Evolutionary conservation across 2,888 invertebrate genomes (phyloP).

Genomic region (Troides helena): DNA sequence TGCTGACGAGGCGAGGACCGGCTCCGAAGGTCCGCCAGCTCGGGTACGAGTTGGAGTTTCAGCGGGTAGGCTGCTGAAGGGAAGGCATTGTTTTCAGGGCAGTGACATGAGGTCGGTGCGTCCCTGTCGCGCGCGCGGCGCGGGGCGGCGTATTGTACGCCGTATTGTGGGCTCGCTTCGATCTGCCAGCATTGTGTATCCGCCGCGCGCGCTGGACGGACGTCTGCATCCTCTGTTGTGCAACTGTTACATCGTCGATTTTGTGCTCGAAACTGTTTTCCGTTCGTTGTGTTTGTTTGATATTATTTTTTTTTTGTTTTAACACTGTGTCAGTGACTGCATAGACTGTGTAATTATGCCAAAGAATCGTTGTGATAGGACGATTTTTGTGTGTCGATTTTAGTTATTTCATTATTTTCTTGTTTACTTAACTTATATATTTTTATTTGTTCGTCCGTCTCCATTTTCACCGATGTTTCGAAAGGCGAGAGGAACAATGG

Average conservation of each 20-base stretch:
- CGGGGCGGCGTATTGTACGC: conserved; percentile 77
- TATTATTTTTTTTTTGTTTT: conserved; percentile 43
- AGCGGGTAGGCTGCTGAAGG: conserved; percentile 48
- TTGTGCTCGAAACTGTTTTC: conserved; percentile 52
- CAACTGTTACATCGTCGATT: conserved; percentile 45
- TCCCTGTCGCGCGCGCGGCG: conserved; percentile 74
- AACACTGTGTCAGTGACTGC: conserved; percentile 51
- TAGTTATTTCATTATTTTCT: conserved; percentile 49
- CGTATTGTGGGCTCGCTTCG: conserved; percentile 78
- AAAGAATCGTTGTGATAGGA: conserved; percentile 70
- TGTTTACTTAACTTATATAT: conserved; percentile 35
- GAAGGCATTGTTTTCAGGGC: conserved; percentile 77
- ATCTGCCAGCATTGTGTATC: conserved; percentile 79
- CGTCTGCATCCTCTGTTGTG: conserved; percentile 60
- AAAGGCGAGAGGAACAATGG: conserved; percentile 72
- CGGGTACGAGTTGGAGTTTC: conserved; percentile 43
- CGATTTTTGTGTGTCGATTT: conserved; percentile 57
- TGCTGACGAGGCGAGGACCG: conserved; percentile 39
- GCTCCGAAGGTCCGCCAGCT: conserved; percentile 19
- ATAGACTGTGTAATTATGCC: conserved; percentile 60
- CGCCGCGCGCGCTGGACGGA: conserved; percentile 58
- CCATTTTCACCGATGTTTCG: conserved; percentile 66
- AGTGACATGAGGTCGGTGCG: conserved; percentile 78
- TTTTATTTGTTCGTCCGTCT: conserved; percentile 40
- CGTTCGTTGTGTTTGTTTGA: conserved; percentile 41